A percentile compares a stretch with the other conserved stretches of the same genome.
Conservation (phyloP, 1,140 invertebrate genomes). For the Augochlora pura region DNA sequence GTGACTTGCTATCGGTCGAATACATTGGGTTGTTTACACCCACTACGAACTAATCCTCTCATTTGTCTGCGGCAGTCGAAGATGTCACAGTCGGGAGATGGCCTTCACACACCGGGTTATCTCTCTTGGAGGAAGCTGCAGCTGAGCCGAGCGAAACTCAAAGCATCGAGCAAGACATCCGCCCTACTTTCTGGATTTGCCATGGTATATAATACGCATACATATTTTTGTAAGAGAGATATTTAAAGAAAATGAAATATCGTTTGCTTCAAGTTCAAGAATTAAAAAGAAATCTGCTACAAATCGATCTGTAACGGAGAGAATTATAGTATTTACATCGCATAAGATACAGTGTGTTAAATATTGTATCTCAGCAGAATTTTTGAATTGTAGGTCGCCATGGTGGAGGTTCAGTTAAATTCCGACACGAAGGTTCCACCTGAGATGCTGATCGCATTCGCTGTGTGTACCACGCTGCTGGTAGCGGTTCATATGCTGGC, state of each 20-base stretch:
- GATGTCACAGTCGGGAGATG: conserved; percentile 87
- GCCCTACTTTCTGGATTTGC: conserved; percentile 97
- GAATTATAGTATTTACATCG: not conserved
- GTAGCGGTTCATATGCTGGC: conserved; percentile 99
- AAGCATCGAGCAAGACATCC: conserved; percentile 98
- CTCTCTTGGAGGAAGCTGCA: conserved; percentile 95
- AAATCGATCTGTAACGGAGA: too few relatives aligned
- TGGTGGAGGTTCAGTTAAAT: conserved; percentile 96
- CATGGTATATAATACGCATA: conserved; percentile 86
- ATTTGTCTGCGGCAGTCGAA: conserved; percentile 70
- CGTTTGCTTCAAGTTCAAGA: too few relatives aligned
- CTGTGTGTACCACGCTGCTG: conserved; percentile 96
- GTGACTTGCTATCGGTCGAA: not conserved
- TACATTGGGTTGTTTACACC: not conserved
- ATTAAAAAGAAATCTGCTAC: too few relatives aligned
- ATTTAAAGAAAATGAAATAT: too few relatives aligned
- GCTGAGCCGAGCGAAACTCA: conserved; percentile 95
- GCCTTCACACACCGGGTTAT: conserved; percentile 90
- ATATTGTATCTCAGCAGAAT: not conserved
- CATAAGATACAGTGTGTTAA: too few relatives aligned
- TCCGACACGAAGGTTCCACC: conserved; percentile 87
- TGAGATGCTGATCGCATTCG: conserved; percentile 94
- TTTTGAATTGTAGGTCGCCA: conserved; percentile 88
- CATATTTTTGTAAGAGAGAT: too few relatives aligned
- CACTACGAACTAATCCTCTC: conserved; percentile 26